Percentiles rank a stretch among this genome's conserved stretches.
Conservation (phyloP, 2,888 invertebrate species). For the Tholera decimalis region DNA sequence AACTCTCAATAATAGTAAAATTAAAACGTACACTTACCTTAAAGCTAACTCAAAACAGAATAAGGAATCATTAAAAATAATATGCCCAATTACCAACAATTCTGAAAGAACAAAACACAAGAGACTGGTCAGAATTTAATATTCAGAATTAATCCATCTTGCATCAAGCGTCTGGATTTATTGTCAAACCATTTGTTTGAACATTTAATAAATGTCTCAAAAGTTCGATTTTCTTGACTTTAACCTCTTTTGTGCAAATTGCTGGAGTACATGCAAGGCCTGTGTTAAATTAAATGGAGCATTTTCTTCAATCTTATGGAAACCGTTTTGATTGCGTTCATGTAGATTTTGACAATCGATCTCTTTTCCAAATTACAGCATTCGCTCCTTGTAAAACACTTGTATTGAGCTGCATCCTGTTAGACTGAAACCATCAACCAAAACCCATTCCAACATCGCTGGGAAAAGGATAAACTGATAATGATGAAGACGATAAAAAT, state of each 20-base stretch:
- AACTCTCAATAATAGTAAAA: neutral
- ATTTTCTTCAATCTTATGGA: too few relatives aligned
- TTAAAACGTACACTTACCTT: too few relatives aligned
- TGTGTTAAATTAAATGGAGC: conserved; percentile 8
- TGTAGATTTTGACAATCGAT: too few relatives aligned
- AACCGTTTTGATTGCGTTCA: too few relatives aligned
- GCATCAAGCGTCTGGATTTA: conserved; percentile 2
- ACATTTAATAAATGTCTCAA: neutral
- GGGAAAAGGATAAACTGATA: too few relatives aligned
- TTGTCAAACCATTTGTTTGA: conserved; percentile 1
- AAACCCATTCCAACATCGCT: too few relatives aligned
- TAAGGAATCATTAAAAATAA: conserved; percentile 26
- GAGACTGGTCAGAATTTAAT: conserved; percentile 2
- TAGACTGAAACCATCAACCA: too few relatives aligned
- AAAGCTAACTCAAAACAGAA: conserved; percentile 31
- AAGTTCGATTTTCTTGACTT: conserved; percentile 12
- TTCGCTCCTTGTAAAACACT: too few relatives aligned
- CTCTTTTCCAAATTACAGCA: too few relatives aligned
- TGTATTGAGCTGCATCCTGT: too few relatives aligned
- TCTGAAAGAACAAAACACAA: conserved; percentile 9
- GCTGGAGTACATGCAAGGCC: conserved; percentile 23
- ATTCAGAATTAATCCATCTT: conserved; percentile 6
- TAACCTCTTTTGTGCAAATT: neutral
- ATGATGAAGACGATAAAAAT: too few relatives aligned
- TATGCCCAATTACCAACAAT: conserved; percentile 9